Evolutionary conservation across 2,113 vertebrate genomes (phyloP), one percentile per base, ranked within the genome.

Genomic region (Lycaon pictus): DNA sequence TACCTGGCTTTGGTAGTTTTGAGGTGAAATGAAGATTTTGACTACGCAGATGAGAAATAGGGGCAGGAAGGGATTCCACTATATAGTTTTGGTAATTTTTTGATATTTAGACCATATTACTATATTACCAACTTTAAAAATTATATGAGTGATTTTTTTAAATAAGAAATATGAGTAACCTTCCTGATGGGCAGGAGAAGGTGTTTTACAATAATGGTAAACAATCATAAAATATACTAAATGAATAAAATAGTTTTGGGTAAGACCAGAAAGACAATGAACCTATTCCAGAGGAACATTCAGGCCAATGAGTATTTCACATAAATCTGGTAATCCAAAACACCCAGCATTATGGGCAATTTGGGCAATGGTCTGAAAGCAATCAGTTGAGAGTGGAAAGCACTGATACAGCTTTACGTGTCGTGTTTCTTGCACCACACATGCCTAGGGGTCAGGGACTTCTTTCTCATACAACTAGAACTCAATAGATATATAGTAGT

Each of bases 121-220:
- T 72, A 71, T 65, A 58, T 81, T 82, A 48, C 56, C 35, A 82
- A 48, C 60, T 92, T 97, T 80, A 19, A 79, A 93, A 95, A 85
- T 16, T 16, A 86, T 29, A 55, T 55, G 20, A 88, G 1, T 76
- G 37, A 37, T 67, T 67, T 35, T 51, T 5, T 86, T 10, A 79
- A 53, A 53, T 81, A 86, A n/a, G 20, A 86, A 76, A 88, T n/a
- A 25, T 6, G 48, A 82, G 15, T 84, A 63, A 71, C 7, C 87
- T 96, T 88, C 11, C 19, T 84, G 35, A n/a, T 93, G 12, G 55
- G 7, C 29, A 87, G 43, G 35, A 80, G 69, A 80, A n/a, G 22
- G 2, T 29, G 22, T 84, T 95, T 93, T 91, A 19, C 37, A 63
- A 56, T 13, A 79, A 15, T 67, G 63, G 23, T 95, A 58, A 96